phyloP scores from a whole-genome alignment of 2,888 invertebrate species.

The Drosophila suboccidentalis region DNA sequence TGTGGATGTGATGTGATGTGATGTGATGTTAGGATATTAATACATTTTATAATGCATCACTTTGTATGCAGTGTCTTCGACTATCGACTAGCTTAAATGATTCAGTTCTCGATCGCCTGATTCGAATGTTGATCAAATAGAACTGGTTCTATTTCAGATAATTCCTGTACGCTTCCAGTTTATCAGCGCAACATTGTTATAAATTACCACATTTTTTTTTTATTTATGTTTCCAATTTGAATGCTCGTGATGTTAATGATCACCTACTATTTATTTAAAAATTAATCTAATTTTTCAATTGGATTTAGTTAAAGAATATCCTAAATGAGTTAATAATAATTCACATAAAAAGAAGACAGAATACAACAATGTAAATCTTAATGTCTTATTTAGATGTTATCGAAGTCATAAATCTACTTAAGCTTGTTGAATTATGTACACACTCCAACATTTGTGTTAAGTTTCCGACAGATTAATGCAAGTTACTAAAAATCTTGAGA shows the following conservation, averaged over 20 bases:
- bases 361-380: slow-evolving; percentile 2
- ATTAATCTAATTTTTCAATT: background rate
- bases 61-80: slow-evolving; percentile 21
- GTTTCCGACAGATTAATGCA: background rate
- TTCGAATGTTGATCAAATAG: slow-evolving; percentile 12
- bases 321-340: slow-evolving; percentile 1
- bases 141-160: slow-evolving; percentile 30
- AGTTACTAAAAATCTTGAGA: background rate
- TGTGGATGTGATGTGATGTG: background rate
- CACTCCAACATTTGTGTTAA: background rate
- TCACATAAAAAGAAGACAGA: background rate
- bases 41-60: background rate
- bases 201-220: background rate
- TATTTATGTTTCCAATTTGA: slow-evolving; percentile 20
- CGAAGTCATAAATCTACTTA: background rate
- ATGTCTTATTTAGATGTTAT: slow-evolving; percentile 13
- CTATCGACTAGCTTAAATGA: background rate
- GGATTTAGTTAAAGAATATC: background rate
- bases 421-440: background rate
- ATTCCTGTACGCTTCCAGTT: slow-evolving; percentile 14
- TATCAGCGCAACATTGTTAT: slow-evolving; percentile 12
- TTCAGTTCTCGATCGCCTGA: slow-evolving; percentile 1
- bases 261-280: slow-evolving; percentile 14
- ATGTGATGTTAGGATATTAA: slow-evolving; percentile 16
- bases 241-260: background rate